Evolutionary conservation across 2,888 invertebrate species (phyloP).

Genomic region (Drosophila pegasa): DNA sequence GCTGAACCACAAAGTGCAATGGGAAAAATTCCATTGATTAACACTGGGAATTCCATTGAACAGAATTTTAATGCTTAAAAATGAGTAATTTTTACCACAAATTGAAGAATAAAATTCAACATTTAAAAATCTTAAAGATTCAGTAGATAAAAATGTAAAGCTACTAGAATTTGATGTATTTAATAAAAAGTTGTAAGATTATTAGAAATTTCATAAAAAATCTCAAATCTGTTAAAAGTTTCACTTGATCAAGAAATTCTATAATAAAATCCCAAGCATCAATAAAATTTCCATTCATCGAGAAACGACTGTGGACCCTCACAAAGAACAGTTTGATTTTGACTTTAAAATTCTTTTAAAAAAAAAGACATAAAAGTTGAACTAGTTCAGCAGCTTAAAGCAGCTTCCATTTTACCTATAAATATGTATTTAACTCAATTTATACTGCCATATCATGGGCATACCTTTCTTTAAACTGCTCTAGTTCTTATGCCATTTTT

Average conservation of each 20-base stretch:
- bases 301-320: not conserved
- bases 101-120: too few relatives aligned
- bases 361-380: not conserved
- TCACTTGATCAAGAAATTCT: too few relatives aligned
- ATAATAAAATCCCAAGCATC: too few relatives aligned
- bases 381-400: not conserved
- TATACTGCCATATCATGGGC: not conserved
- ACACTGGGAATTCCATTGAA: not conserved
- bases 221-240: not conserved
- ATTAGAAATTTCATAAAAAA: not conserved
- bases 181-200: not conserved
- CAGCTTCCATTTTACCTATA: not conserved
- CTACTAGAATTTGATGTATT: too few relatives aligned
- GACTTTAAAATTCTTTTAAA: not conserved
- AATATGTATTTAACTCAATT: not conserved
- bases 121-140: too few relatives aligned
- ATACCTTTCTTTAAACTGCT: not conserved
- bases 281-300: not conserved
- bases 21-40: not conserved
- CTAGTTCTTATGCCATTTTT: not conserved
- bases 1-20: not conserved
- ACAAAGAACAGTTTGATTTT: not conserved
- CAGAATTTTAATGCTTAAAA: not conserved
- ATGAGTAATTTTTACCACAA: too few relatives aligned
- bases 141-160: too few relatives aligned